Evolutionary conservation across 1,140 invertebrate species (phyloP).

Genomic region (Acromyrmex charruanus): DNA sequence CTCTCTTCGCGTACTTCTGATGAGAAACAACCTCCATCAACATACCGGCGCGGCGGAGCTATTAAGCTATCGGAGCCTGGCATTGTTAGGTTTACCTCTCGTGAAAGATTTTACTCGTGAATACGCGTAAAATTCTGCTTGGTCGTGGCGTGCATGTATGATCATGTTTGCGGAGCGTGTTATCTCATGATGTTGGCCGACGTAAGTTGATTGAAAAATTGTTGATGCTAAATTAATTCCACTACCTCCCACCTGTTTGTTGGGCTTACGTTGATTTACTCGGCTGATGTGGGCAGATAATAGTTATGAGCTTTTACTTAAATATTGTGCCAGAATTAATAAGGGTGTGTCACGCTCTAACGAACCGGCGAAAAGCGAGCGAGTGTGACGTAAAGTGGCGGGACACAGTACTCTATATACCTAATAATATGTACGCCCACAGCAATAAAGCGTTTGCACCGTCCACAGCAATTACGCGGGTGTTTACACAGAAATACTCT

Average conservation of each 20-base stretch:
- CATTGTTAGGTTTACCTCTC: slow-evolving; percentile 43
- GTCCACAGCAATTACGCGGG: slow-evolving; percentile 74
- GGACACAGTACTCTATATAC: slow-evolving; percentile 39
- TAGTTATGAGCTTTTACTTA: slow-evolving; percentile 62
- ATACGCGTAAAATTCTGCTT: neutral
- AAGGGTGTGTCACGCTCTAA: slow-evolving; percentile 74
- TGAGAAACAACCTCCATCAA: slow-evolving; percentile 37
- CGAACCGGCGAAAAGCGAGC: slow-evolving; percentile 73
- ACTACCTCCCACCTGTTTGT: slow-evolving; percentile 33
- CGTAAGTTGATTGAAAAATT: slow-evolving; percentile 34
- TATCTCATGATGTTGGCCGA: neutral
- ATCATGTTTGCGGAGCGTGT: neutral
- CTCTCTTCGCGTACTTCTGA: slow-evolving; percentile 6
- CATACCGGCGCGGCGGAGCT: neutral
- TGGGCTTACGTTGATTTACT: slow-evolving; percentile 40
- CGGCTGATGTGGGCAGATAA: slow-evolving; percentile 39
- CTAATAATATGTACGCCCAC: slow-evolving; percentile 64
- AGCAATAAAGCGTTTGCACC: slow-evolving; percentile 63
- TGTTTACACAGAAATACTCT: slow-evolving; percentile 73
- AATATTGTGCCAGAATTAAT: slow-evolving; percentile 78
- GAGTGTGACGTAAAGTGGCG: slow-evolving; percentile 41
- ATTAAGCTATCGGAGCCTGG: slow-evolving; percentile 45
- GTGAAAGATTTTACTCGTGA: slow-evolving; percentile 10
- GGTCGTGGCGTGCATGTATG: neutral
- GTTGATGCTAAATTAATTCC: slow-evolving; percentile 45